A percentile compares a stretch with the other conserved stretches of the same genome.
Conservation (phyloP, 2,888 invertebrate genomes). For the Apamea anceps region DNA sequence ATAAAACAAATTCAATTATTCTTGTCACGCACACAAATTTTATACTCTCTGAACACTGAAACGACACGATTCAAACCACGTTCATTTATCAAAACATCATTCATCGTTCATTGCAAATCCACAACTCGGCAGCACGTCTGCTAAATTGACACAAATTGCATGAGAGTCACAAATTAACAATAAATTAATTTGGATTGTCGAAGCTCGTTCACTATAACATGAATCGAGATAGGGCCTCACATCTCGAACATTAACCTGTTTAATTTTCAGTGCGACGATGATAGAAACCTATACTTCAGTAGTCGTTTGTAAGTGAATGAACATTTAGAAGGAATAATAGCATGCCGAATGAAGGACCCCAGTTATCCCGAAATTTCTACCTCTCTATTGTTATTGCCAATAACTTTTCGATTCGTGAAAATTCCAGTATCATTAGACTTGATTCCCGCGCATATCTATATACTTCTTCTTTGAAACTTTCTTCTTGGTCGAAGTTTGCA, state of each 20-base stretch:
- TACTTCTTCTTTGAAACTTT: slow-evolving; percentile 86
- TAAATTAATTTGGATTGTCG: slow-evolving; percentile 68
- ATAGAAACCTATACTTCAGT: slow-evolving; percentile 68
- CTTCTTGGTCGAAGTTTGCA: slow-evolving; percentile 88
- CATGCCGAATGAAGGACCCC: slow-evolving; percentile 83
- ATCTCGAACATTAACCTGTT: slow-evolving; percentile 65
- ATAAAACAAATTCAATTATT: slow-evolving; percentile 68
- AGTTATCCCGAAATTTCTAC: slow-evolving; percentile 77
- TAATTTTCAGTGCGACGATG: slow-evolving; percentile 72
- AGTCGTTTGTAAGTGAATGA: slow-evolving; percentile 81
- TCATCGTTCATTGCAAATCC: slow-evolving; percentile 72
- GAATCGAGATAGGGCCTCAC: slow-evolving; percentile 62
- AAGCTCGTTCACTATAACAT: slow-evolving; percentile 68
- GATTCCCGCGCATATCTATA: slow-evolving; percentile 87
- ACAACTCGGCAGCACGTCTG: slow-evolving; percentile 79
- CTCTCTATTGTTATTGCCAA: slow-evolving; percentile 76
- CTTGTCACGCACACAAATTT: slow-evolving; percentile 77
- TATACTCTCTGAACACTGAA: slow-evolving; percentile 75
- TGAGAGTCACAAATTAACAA: slow-evolving; percentile 80
- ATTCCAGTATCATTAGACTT: slow-evolving; percentile 87
- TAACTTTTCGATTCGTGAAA: slow-evolving; percentile 88
- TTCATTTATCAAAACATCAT: slow-evolving; percentile 68
- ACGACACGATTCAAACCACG: slow-evolving; percentile 75
- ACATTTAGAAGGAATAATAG: slow-evolving; percentile 79
- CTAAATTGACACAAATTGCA: slow-evolving; percentile 85